Base-by-base conservation (phyloP, 2,797 vertebrate species). In the Zenarchopterus dispar region DNA sequence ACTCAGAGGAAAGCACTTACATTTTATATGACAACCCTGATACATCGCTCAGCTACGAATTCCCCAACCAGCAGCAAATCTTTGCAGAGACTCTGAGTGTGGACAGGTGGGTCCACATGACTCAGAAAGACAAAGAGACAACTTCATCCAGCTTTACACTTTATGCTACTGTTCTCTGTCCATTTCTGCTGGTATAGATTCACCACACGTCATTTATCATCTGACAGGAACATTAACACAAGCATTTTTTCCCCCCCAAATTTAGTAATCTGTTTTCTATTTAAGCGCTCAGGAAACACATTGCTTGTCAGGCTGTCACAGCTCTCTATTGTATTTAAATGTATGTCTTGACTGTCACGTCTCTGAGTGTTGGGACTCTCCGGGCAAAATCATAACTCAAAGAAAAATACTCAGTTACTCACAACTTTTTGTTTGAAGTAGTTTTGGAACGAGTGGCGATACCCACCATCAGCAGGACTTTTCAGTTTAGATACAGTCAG, bases 11-110 rank as follows among this genome's bases (percentile, higher is more conserved):
- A 85, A 85, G 91, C 82, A 84, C 79, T 87, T 86, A 85, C 77
- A 77, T 84, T 88, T 88, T 90, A 91, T 88, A 85, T 87, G 86
- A 90, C 85, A 85, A 84, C 79, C 75, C 81, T 85, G 88, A 87
- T 57, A 71, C 84, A 88, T 86, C 68, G 50, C 70, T 83, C 70
- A 60, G 76, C 77, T 73, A 70, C 70, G 44, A 84, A 87, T 87
- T 88, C 81, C 84, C 84, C 70, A 46, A 84, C 62, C 74, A 59
- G 76, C 79, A 81, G 76, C 84, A 88, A 88, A 90, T 90, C 85
- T 85, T 85, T 64, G 21, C 57, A 65, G 75, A 75, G 67, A 67
- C 75, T 77, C 54, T 57, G 82, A 79, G 64, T 75, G 73, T 17
- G 69, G 87, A 85, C 82, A 86, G 82, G 79, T 86, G 61, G 62